phyloP scores from a whole-genome alignment of 2,113 vertebrate genomes.

The Taurulus bubalis region DNA sequence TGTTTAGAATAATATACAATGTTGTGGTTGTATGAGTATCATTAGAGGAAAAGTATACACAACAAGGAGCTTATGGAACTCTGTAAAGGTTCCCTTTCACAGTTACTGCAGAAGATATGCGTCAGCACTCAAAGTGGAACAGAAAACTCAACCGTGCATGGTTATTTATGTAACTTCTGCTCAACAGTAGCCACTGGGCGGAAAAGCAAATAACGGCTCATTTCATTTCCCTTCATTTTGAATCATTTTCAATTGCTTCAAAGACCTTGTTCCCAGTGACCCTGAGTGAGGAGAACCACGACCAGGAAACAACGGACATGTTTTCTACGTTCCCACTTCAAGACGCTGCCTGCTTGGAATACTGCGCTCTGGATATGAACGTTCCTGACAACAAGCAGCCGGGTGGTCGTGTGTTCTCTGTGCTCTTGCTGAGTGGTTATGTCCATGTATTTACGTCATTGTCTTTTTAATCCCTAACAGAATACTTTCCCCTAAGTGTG shows the following conservation, averaged over 20 bases:
- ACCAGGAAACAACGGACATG: not conserved
- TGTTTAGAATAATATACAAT: no score
- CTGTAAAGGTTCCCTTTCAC: conserved; percentile 16
- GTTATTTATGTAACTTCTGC: no score
- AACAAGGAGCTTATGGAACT: no score
- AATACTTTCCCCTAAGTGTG: conserved; percentile 6
- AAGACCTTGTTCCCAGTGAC: not conserved
- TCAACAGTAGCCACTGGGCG: no score
- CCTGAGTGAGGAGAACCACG: not conserved
- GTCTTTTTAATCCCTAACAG: conserved; percentile 20
- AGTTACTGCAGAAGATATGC: not conserved
- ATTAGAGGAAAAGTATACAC: not conserved
- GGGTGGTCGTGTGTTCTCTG: not conserved
- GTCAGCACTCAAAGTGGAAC: not conserved
- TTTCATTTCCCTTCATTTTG: not conserved
- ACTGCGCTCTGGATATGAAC: not conserved
- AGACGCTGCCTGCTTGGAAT: not conserved
- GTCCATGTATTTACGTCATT: conserved; percentile 26
- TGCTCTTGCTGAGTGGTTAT: conserved; percentile 6
- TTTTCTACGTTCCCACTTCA: not conserved
- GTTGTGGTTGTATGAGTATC: no score
- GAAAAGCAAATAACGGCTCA: no score
- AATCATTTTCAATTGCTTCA: not conserved
- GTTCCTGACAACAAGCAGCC: not conserved
- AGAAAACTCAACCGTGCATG: not conserved